A percentile compares a stretch with the other conserved stretches of the same genome.
Evolutionary conservation across 2,113 vertebrate genomes (phyloP).

Genomic region (Triplophysa siluroides): DNA sequence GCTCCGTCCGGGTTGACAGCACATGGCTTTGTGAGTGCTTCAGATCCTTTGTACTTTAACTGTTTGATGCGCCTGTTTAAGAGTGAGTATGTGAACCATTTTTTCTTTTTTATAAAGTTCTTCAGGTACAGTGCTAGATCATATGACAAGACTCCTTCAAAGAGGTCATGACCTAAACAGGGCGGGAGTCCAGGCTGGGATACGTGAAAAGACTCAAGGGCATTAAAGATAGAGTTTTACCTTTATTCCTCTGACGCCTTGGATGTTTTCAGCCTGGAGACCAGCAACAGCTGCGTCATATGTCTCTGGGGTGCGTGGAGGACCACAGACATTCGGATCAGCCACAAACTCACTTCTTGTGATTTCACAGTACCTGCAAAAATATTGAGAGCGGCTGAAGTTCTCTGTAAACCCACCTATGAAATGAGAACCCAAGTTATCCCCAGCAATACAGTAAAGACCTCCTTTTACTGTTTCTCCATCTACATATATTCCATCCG

Average conservation of each 20-base stretch:
- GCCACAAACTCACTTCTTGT: conserved; percentile 38
- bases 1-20: conserved; percentile 39
- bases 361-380: conserved; percentile 50
- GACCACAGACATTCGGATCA: conserved; percentile 5
- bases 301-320: neutral
- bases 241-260: neutral
- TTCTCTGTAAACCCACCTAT: conserved; percentile 45
- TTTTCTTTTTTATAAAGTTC: neutral
- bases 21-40: conserved; percentile 54
- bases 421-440: conserved; percentile 23
- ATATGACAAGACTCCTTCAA: neutral
- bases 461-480: conserved; percentile 41
- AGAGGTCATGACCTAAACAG: conserved; percentile 4
- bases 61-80: conserved; percentile 47
- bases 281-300: neutral
- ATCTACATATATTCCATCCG: conserved; percentile 44
- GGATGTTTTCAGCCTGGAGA: neutral
- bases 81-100: conserved; percentile 44
- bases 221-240: neutral
- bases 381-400: conserved; percentile 38
- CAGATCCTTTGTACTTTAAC: conserved; percentile 56
- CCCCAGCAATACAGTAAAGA: conserved; percentile 42
- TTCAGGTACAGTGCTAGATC: neutral
- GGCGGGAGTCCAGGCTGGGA: neutral
- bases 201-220: neutral